phyloP scores from a whole-genome alignment of 2,113 vertebrate genomes.

The Anoura caudifer region DNA sequence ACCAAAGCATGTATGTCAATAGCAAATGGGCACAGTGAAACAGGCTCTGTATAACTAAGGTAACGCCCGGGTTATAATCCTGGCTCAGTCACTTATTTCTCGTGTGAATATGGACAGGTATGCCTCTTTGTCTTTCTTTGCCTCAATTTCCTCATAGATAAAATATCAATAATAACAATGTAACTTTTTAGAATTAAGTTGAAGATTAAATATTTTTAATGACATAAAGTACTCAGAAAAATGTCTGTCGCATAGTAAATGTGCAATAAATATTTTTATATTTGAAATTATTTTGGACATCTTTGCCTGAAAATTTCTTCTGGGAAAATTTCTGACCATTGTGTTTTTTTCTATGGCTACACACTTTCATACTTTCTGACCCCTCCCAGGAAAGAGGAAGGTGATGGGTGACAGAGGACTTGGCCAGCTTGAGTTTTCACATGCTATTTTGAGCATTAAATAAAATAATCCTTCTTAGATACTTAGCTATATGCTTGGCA shows the following conservation, averaged over 20 bases:
- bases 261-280: neutral
- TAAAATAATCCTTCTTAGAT: conserved; percentile 30
- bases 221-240: neutral
- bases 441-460: neutral
- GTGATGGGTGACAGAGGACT: accelerated
- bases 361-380: neutral
- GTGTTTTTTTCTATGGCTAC: neutral
- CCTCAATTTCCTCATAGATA: neutral
- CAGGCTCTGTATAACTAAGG: neutral
- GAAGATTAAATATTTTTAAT: neutral
- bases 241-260: neutral
- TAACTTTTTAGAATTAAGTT: neutral
- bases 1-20: neutral
- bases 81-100: neutral
- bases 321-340: neutral
- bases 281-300: neutral
- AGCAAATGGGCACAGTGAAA: neutral
- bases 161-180: neutral
- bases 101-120: neutral
- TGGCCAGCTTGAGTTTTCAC: neutral
- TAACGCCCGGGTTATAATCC: neutral
- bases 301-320: neutral
- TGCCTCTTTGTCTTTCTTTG: neutral
- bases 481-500: neutral
- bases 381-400: neutral